Conservation (phyloP, 1,140 invertebrate species). For the Musca vetustissima region DNA sequence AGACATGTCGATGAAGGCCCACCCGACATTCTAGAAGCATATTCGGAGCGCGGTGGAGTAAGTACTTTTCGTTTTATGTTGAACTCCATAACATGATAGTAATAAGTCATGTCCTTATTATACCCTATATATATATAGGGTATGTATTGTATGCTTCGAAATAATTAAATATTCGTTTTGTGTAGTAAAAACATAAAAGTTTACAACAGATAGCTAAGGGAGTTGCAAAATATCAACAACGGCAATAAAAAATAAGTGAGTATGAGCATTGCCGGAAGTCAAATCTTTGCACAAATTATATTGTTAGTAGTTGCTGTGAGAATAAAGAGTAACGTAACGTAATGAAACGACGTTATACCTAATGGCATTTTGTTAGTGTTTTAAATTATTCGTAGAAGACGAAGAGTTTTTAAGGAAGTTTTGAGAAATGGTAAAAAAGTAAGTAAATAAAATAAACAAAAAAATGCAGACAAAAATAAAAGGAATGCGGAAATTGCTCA, state of each 20-base stretch:
- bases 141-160: background rate
- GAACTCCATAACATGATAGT: background rate
- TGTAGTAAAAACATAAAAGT: background rate
- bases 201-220: too few relatives aligned
- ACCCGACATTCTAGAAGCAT: background rate
- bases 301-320: too few relatives aligned
- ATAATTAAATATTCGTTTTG: constrained; percentile 12
- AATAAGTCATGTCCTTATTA: constrained; percentile 24
- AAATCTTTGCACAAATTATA: constrained; percentile 8
- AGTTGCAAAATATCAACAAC: background rate
- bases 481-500: too few relatives aligned
- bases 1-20: background rate
- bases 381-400: too few relatives aligned
- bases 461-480: too few relatives aligned
- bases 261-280: background rate
- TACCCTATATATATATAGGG: too few relatives aligned
- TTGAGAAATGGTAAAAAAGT: too few relatives aligned
- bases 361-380: too few relatives aligned
- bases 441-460: too few relatives aligned
- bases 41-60: background rate
- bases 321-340: too few relatives aligned
- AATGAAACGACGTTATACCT: too few relatives aligned
- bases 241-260: background rate
- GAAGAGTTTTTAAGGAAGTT: too few relatives aligned
- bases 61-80: background rate